Conservation (phyloP, 2,888 invertebrate genomes). For the Halictus ligatus region DNA sequence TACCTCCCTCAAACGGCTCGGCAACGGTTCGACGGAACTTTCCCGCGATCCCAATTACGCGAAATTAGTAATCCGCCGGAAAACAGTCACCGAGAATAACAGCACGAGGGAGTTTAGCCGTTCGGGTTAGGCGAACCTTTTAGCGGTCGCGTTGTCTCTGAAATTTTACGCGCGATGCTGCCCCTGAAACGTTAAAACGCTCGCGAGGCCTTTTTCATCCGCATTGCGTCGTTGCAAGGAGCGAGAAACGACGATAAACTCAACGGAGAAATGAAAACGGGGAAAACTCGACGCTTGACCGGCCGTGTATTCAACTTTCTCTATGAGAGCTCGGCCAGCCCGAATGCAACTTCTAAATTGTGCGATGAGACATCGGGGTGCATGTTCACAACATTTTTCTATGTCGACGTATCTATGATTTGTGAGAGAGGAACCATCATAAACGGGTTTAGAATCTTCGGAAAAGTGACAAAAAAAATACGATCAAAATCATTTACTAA, state of each 20-base stretch:
- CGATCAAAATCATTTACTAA: too few relatives aligned
- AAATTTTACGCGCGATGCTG: conserved; percentile 25
- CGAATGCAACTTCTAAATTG: background rate
- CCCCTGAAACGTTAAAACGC: background rate
- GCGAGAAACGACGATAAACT: background rate
- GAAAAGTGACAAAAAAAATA: too few relatives aligned
- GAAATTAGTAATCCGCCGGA: conserved; percentile 13
- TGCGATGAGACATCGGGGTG: background rate
- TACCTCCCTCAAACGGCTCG: background rate
- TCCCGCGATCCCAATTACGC: background rate
- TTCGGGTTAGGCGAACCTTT: conserved; percentile 15
- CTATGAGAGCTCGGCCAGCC: background rate
- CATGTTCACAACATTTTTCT: background rate
- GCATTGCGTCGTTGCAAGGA: background rate
- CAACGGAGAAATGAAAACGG: background rate
- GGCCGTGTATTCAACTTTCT: background rate
- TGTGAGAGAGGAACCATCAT: too few relatives aligned
- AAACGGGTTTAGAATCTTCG: too few relatives aligned
- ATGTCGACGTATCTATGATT: too few relatives aligned
- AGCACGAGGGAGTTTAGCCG: background rate
- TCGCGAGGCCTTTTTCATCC: conserved; percentile 20
- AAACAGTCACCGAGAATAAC: background rate
- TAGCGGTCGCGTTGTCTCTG: background rate
- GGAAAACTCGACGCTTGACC: conserved; percentile 5
- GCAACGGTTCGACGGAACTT: background rate